Percentiles rank a stretch among this genome's conserved stretches.
phyloP scores from a whole-genome alignment of 2,888 invertebrate genomes.

The Zygaena filipendulae region DNA sequence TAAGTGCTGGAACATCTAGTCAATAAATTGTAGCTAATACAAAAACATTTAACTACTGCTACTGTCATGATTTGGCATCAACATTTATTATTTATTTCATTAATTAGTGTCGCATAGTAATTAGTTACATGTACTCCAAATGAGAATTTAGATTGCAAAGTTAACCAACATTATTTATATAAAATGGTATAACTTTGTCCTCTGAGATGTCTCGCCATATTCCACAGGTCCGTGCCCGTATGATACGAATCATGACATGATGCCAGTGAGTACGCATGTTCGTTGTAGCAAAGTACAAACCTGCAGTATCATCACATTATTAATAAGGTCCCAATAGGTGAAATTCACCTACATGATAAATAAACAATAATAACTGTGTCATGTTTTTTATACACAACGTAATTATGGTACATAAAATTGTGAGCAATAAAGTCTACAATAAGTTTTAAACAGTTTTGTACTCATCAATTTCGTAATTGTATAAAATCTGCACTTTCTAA shows the following conservation, averaged over 20 bases:
- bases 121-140: conserved; percentile 17
- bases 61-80: conserved; percentile 60
- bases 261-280: conserved; percentile 32
- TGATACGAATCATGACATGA: conserved; percentile 47
- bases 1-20: conserved; percentile 58
- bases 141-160: no score
- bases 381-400: neutral
- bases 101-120: conserved; percentile 38
- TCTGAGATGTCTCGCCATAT: no score
- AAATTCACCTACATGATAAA: no score
- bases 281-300: conserved; percentile 45
- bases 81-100: conserved; percentile 28
- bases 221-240: no score
- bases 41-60: conserved; percentile 64
- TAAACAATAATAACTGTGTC: no score
- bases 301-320: conserved; percentile 21
- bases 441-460: no score
- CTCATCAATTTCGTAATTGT: no score
- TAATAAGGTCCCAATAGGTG: conserved; percentile 2
- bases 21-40: conserved; percentile 68
- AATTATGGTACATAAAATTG: no score
- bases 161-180: no score
- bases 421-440: no score
- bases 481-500: no score
- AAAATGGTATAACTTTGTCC: no score